These are phyloP conservation scores for Clangula hyemalis DNA, from an alignment of 2,797 vertebrate genomes.

Conservation along the genomic window DNA sequence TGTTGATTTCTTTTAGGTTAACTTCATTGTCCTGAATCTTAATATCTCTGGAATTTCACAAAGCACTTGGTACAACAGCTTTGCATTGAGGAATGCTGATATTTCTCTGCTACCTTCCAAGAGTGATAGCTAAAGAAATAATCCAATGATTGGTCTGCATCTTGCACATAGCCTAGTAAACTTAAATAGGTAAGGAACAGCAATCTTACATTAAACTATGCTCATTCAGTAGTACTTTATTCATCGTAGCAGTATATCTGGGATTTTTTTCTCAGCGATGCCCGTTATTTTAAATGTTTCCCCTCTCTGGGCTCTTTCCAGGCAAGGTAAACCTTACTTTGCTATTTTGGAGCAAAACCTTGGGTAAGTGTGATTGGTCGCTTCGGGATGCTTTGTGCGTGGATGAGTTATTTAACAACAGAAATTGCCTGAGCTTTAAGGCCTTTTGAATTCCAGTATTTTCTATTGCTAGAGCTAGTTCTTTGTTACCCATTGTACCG, in stretches of 20 bases:
- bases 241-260: not conserved
- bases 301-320: not conserved
- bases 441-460: conserved; percentile 16
- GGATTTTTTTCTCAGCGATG: not conserved
- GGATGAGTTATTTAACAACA: conserved; percentile 12
- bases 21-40: conserved; percentile 4
- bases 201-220: not conserved
- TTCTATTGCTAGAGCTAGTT: conserved; percentile 17
- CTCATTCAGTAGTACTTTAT: not conserved
- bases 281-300: not conserved
- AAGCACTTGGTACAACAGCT: not conserved
- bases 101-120: not conserved
- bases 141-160: not conserved
- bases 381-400: conserved; percentile 5
- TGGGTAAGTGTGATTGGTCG: not conserved
- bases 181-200: not conserved
- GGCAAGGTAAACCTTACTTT: not conserved
- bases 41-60: not conserved
- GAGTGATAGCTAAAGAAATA: not conserved
- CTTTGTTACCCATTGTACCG: conserved; percentile 22
- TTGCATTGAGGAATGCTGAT: not conserved
- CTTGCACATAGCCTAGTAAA: not conserved
- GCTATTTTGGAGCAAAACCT: not conserved
- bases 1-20: not conserved
- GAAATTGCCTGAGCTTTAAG: conserved; percentile 15